Percentiles rank a stretch among this genome's conserved stretches.
These are phyloP conservation scores for Fistularia commersonii DNA, from an alignment of 2,797 vertebrate genomes.

Conservation along the genomic window DNA sequence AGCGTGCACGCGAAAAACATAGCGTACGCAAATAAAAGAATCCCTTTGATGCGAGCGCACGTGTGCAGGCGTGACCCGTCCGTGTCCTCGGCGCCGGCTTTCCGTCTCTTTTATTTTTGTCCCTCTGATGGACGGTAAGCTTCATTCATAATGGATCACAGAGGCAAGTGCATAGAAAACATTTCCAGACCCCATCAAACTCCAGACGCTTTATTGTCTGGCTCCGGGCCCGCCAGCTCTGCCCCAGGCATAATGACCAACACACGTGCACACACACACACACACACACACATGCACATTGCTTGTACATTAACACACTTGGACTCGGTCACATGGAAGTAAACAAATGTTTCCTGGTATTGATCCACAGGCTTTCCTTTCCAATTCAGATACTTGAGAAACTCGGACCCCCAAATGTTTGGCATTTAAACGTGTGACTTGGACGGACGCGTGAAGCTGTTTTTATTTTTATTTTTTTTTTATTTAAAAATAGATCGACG, in stretches of 20 bases:
- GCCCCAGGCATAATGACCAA: constrained; percentile 11
- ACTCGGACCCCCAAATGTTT: no score
- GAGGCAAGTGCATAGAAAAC: constrained; percentile 44
- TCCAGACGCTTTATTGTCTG: constrained; percentile 57
- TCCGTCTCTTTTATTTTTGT: constrained; percentile 18
- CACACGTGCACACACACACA: constrained; percentile 7
- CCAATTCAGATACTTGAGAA: background rate
- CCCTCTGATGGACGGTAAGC: constrained; percentile 40
- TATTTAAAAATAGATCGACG: no score
- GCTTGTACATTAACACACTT: background rate
- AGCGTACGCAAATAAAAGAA: constrained; percentile 6
- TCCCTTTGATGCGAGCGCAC: background rate
- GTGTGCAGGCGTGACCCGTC: background rate
- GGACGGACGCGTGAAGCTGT: no score
- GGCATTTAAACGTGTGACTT: no score
- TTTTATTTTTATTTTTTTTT: no score
- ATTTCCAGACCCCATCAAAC: constrained; percentile 55
- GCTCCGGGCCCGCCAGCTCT: constrained; percentile 42
- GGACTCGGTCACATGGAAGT: constrained; percentile 26
- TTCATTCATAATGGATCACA: constrained; percentile 62
- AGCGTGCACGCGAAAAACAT: background rate
- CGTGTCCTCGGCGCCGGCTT: background rate
- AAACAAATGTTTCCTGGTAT: constrained; percentile 57
- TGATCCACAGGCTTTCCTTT: constrained; percentile 54
- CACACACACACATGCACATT: constrained; percentile 5